Base-by-base conservation (phyloP, 2,888 invertebrate species). In the Clunio marinus region DNA sequence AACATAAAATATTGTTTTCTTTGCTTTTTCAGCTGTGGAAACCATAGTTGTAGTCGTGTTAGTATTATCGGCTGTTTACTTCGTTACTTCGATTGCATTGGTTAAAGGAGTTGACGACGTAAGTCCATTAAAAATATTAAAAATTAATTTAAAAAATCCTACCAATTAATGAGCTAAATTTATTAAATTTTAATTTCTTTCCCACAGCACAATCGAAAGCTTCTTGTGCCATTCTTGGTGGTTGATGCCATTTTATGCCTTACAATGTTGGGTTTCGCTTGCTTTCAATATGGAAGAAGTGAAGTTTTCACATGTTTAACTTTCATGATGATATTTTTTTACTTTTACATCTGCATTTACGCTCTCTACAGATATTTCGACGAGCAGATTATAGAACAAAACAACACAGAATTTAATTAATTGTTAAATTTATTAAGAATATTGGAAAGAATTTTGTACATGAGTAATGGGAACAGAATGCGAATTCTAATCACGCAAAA, bases 321-420 rank as follows among this genome's bases (percentile, higher is more conserved):
- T 57, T 25, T 25, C n/a, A 57, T 13, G 3, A 46, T 63, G 25
- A 15, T 46, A 2, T 17, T 63, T 3, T 28, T 63, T 15, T 63
- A 63, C 13, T 63, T 63, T 22, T 45, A 27, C 27, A 27, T 63
- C 17, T 63, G 46, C 41, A 24, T 28, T 17, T 63, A 41, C 27
- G 22, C 63, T n/a, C 63, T 63, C 5, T 63, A 63, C 63, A 63
- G 17, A 17, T 2, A 27, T 46, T 8, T 63, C 15, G 57, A 24
- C 4, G 27, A n/a, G n/a, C n/a, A n/a, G n/a, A n/a, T n/a, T n/a
- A n/a, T n/a, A n/a, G n/a, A n/a, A n/a, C 32, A 32, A 10, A 32
- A 32, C 32, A 32, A 32, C 10, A 32, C n/a, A n/a, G n/a, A n/a
- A 32, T 32, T 10, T 32, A 4, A 32, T 7, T 32, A 32, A 32